phyloP scores from a whole-genome alignment of 2,797 vertebrate genomes.

The Bufotes viridis region DNA sequence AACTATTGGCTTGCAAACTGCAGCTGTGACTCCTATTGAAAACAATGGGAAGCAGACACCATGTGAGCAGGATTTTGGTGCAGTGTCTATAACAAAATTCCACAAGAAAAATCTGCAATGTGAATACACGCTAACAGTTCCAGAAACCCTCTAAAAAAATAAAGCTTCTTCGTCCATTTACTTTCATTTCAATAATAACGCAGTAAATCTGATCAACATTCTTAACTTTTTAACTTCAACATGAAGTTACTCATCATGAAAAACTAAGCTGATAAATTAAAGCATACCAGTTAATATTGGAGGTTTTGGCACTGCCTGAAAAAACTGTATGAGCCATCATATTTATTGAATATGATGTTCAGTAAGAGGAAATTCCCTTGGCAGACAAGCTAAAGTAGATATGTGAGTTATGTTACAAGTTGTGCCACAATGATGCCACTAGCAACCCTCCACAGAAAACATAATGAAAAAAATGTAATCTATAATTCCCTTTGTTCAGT shows the following conservation, averaged over 20 bases:
- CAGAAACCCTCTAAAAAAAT: no score
- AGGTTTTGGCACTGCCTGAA: constrained; percentile 18
- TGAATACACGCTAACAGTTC: no score
- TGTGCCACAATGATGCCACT: constrained; percentile 44
- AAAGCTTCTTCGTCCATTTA: background rate
- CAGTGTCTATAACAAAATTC: no score
- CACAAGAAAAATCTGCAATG: no score
- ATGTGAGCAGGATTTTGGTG: no score
- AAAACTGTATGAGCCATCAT: constrained; percentile 27
- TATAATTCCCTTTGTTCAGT: constrained; percentile 52
- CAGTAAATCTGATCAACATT: no score
- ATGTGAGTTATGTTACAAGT: constrained; percentile 53
- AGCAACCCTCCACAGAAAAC: constrained; percentile 36
- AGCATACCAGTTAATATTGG: constrained; percentile 6
- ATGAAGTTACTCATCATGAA: background rate
- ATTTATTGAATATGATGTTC: constrained; percentile 54
- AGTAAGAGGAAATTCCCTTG: constrained; percentile 43
- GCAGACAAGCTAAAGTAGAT: constrained; percentile 45
- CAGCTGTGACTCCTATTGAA: no score
- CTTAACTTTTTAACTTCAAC: background rate
- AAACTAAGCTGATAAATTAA: background rate
- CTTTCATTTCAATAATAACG: background rate
- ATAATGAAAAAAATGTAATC: constrained; percentile 52
- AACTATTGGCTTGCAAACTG: no score
- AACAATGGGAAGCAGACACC: no score